phyloP scores from a whole-genome alignment of 2,888 invertebrate species.

The Mantis religiosa region DNA sequence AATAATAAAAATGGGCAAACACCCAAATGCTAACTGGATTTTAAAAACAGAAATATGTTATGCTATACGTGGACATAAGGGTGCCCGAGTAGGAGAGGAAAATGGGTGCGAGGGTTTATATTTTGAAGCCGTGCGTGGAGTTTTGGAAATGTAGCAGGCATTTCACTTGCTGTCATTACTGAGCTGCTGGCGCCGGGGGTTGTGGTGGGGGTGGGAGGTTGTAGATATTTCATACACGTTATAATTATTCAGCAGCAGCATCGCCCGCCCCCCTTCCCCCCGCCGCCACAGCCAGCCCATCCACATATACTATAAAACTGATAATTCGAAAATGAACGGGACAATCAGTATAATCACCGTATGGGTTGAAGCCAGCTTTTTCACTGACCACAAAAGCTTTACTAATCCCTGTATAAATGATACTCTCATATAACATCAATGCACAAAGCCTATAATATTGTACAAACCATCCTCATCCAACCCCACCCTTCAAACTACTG shows the following conservation, averaged over 20 bases:
- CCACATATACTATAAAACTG: constrained; percentile 18
- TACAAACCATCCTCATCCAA: constrained; percentile 8
- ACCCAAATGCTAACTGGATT: constrained; percentile 17
- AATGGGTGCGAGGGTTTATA: background rate
- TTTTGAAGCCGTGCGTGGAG: constrained; percentile 7
- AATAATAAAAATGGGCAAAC: constrained; percentile 18
- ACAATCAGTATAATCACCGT: constrained; percentile 20
- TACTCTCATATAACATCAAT: constrained; percentile 24
- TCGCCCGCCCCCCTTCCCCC: background rate
- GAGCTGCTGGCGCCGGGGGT: background rate
- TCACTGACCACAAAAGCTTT: constrained; percentile 19
- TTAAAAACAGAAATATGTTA: constrained; percentile 14
- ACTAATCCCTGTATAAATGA: constrained; percentile 26
- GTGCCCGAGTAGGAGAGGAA: background rate
- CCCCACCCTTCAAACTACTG: constrained; percentile 4
- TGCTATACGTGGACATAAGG: constrained; percentile 14
- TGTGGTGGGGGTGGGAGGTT: background rate
- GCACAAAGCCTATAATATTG: constrained; percentile 22
- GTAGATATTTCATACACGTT: constrained; percentile 15
- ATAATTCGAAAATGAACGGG: constrained; percentile 26
- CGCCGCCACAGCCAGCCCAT: background rate
- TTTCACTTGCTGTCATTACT: constrained; percentile 14
- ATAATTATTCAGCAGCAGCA: constrained; percentile 10
- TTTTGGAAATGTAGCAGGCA: constrained; percentile 2
- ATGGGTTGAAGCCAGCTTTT: constrained; percentile 15